phyloP scores from a whole-genome alignment of 1,140 invertebrate genomes.

The Achroia grisella region DNA sequence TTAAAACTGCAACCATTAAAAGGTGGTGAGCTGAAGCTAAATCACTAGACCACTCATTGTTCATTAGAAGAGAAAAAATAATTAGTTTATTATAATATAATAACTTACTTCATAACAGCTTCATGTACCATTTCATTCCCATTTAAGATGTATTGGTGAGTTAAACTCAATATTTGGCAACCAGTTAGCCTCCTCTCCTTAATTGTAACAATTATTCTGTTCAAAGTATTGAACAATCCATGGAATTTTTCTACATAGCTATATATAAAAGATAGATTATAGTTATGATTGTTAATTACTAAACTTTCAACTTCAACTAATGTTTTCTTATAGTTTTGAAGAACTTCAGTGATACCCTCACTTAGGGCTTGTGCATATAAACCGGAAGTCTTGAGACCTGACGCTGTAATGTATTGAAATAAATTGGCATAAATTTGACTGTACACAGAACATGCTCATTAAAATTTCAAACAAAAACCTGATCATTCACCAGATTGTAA shows the following conservation, averaged over 20 bases:
- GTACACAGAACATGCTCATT: no score
- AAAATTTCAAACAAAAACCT: no score
- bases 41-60: no score
- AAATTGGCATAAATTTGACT: no score
- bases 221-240: slow-evolving; percentile 59
- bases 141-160: slow-evolving; percentile 63
- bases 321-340: slow-evolving; percentile 55
- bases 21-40: no score
- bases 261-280: slow-evolving; percentile 59
- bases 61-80: no score
- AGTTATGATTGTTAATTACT: slow-evolving; percentile 54
- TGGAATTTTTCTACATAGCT: slow-evolving; percentile 61
- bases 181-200: slow-evolving; percentile 59
- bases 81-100: background rate
- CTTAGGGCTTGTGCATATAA: slow-evolving; percentile 65
- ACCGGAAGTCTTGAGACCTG: slow-evolving; percentile 38
- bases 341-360: slow-evolving; percentile 63
- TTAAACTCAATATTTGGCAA: slow-evolving; percentile 63
- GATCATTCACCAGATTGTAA: slow-evolving; percentile 1
- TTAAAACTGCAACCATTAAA: no score
- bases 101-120: slow-evolving; percentile 52
- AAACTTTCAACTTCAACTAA: slow-evolving; percentile 55
- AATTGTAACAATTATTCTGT: slow-evolving; percentile 54
- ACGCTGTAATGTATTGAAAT: no score
- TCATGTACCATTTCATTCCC: slow-evolving; percentile 61